Evolutionary conservation across 2,797 vertebrate species (phyloP).

Genomic region (Sparidentex hasta): DNA sequence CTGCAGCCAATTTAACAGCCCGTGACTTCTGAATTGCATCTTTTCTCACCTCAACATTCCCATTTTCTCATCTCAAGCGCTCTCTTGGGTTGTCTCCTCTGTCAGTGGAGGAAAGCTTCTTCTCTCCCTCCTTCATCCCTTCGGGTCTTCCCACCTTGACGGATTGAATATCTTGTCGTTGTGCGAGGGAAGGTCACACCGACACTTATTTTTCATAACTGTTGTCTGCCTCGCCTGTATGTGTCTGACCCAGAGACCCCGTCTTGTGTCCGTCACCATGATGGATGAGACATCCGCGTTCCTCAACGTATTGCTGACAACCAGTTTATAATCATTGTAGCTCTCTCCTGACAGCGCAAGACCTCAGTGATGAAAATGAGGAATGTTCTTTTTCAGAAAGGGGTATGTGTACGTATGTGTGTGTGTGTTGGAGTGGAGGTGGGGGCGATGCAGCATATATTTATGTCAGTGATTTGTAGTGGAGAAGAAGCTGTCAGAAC

Average conservation of each 20-base stretch:
- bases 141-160: conserved; percentile 27
- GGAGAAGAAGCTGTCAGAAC: conserved; percentile 3
- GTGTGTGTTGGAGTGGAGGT: not conserved
- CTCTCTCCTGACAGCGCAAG: conserved; percentile 34
- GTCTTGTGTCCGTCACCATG: conserved; percentile 46
- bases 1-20: conserved; percentile 54
- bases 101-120: conserved; percentile 14
- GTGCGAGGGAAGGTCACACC: conserved; percentile 41
- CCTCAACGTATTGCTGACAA: conserved; percentile 50
- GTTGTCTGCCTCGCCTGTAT: conserved; percentile 5
- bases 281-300: conserved; percentile 55
- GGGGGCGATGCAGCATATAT: conserved; percentile 4
- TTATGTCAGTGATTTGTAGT: not conserved
- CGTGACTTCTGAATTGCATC: conserved; percentile 36
- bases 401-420: not conserved
- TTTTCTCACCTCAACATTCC: conserved; percentile 16
- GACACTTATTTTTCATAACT: conserved; percentile 48
- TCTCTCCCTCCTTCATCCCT: not conserved
- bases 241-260: conserved; percentile 50
- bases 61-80: conserved; percentile 1
- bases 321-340: conserved; percentile 50
- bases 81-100: not conserved
- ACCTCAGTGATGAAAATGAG: conserved; percentile 30
- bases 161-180: conserved; percentile 50
- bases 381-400: conserved; percentile 9